phyloP scores from a whole-genome alignment of 1,140 invertebrate species.

The Temnothorax curvispinosus region DNA sequence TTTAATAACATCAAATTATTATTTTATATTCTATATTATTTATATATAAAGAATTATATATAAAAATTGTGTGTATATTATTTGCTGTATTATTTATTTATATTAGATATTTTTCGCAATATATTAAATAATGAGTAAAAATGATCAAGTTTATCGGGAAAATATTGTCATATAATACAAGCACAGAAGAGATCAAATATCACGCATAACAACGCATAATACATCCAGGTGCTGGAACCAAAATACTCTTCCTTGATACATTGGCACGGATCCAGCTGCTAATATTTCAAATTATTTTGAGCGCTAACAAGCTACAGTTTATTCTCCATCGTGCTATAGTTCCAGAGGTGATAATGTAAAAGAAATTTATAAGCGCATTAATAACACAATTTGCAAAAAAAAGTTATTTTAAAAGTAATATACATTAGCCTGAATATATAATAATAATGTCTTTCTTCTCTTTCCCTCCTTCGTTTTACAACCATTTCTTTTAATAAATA shows the following conservation, averaged over 20 bases:
- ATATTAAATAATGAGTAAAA: neutral
- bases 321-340: neutral
- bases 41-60: neutral
- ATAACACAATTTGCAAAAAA: neutral
- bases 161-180: slow-evolving; percentile 1
- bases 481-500: neutral
- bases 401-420: neutral
- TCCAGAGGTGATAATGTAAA: neutral
- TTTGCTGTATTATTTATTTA: neutral
- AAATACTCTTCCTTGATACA: slow-evolving; percentile 65
- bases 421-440: neutral
- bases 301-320: slow-evolving; percentile 40
- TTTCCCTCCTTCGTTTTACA: neutral
- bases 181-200: slow-evolving; percentile 27
- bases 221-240: slow-evolving; percentile 59
- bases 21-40: slow-evolving; percentile 9
- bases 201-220: slow-evolving; percentile 42
- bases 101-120: neutral
- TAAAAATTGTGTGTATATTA: slow-evolving; percentile 24
- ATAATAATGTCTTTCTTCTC: neutral
- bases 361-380: neutral
- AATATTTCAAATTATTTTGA: slow-evolving; percentile 68
- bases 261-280: slow-evolving; percentile 59
- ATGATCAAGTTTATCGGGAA: neutral
- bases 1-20: neutral